A percentile compares a stretch with the other conserved stretches of the same genome.
Conservation (phyloP, 2,797 vertebrate species). For the Phoebastria nigripes region DNA sequence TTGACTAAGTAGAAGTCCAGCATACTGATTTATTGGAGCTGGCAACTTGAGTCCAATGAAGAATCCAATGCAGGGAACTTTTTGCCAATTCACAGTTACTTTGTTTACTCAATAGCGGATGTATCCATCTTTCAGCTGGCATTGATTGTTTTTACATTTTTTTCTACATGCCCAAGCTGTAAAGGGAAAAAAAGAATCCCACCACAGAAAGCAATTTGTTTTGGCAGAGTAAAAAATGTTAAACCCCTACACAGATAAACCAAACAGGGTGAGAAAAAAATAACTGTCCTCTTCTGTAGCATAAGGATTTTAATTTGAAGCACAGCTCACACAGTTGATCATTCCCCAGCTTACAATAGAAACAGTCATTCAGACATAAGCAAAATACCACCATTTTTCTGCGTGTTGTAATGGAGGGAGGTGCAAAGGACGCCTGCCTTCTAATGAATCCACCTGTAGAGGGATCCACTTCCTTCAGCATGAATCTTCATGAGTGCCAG, state of each 20-base stretch:
- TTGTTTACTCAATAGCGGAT: conserved; percentile 37
- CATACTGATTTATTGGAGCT: conserved; percentile 49
- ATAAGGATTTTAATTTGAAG: neutral
- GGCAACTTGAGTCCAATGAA: conserved; percentile 5
- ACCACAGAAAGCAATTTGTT: neutral
- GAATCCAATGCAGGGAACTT: conserved; percentile 43
- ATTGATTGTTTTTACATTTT: conserved; percentile 1
- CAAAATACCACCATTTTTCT: neutral
- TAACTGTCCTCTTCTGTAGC: neutral
- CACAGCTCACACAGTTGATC: neutral
- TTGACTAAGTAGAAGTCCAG: neutral
- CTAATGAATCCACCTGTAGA: neutral
- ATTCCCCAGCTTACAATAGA: neutral
- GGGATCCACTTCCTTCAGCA: neutral
- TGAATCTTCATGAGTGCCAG: neutral
- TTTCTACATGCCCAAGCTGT: neutral
- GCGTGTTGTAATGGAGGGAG: neutral
- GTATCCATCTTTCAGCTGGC: conserved; percentile 45
- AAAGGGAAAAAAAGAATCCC: neutral
- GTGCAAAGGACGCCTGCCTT: neutral
- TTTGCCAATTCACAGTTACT: conserved; percentile 49
- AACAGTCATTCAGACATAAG: neutral
- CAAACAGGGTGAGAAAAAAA: neutral
- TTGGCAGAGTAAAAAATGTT: neutral
- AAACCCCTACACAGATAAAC: neutral